A percentile compares a stretch with the other conserved stretches of the same genome.
Conservation (phyloP, 2,888 invertebrate species). For the Drosophila meridionalis region DNA sequence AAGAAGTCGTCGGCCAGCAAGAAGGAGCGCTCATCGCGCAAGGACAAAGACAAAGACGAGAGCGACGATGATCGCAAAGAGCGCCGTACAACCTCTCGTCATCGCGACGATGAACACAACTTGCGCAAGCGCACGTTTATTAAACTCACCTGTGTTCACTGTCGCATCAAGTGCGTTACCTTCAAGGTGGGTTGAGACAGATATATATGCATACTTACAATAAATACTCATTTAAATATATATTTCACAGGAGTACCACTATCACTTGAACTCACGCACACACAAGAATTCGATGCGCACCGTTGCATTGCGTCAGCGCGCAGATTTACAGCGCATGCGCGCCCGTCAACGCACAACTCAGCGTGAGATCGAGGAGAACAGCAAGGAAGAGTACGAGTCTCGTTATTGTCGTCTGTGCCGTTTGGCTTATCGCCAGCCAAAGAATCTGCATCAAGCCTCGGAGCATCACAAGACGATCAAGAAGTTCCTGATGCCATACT, state of each 20-base stretch:
- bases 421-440: slow-evolving; percentile 90
- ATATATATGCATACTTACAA: neutral
- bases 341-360: slow-evolving; percentile 92
- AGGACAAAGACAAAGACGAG: slow-evolving; percentile 82
- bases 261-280: slow-evolving; percentile 89
- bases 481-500: slow-evolving; percentile 93
- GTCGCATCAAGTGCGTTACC: slow-evolving; percentile 90
- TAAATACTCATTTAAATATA: neutral
- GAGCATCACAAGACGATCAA: slow-evolving; percentile 94
- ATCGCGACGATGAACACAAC: slow-evolving; percentile 77
- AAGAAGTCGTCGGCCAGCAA: slow-evolving; percentile 70
- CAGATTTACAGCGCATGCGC: slow-evolving; percentile 91
- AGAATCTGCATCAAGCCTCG: slow-evolving; percentile 91
- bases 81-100: slow-evolving; percentile 62
- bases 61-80: slow-evolving; percentile 81
- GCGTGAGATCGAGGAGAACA: slow-evolving; percentile 90
- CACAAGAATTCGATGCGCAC: slow-evolving; percentile 91
- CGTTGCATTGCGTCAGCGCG: slow-evolving; percentile 90
- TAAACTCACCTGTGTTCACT: slow-evolving; percentile 91
- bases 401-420: slow-evolving; percentile 91
- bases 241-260: slow-evolving; percentile 88
- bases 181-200: slow-evolving; percentile 86
- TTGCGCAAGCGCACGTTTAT: slow-evolving; percentile 86
- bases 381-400: slow-evolving; percentile 87
- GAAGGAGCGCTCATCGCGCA: slow-evolving; percentile 72